Base-by-base conservation (phyloP, 2,888 invertebrate species). In the Melinopterus prodromus region DNA sequence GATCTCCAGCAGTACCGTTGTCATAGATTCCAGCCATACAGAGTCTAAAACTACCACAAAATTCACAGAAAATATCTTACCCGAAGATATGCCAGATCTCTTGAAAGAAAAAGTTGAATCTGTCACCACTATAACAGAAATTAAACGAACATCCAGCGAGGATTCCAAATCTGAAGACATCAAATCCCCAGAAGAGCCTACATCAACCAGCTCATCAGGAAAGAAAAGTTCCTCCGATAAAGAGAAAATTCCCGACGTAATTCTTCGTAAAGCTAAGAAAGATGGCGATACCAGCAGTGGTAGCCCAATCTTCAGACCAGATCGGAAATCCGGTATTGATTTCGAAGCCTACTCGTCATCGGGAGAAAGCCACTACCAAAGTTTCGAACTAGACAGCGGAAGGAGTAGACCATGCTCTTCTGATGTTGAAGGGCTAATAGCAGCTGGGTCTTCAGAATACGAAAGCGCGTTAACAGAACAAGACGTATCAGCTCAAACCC, bases 281-380 rank as follows among this genome's bases (percentile, higher is more conserved):
- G 90, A 85, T 82, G 88, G 84, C 82, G 90, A 81, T 85, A 90
- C 82, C 84, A 90, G 86, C 85, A 88, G 88, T 79, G 87, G 87
- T 78, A 88, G 88, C 77, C 86, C 87, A 14, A 86, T 86, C 71
- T 84, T 90, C 3, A 90, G 89, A 70, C 90, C 89, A 2, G 95
- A 95, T 83, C 91, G 95, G 77, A 93, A 94, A 86, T 96, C 96
- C 0, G 94, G 94, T 69, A 93, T 95, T 35, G 96, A 96, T 85
- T 91, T 94, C 35, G 97, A 97, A 88, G 91, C 93, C 3, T 95
- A 95, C 89, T 96, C 96, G 0, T 97, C 97, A 89, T 97, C 96
- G 14, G 96, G 97, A 15, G 96, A 96, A 85, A 97, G 97, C 86
- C 95, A 95, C 84, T 97, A 97, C 87, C 96, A 96, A 82, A 97